Percentiles rank a stretch among this genome's conserved stretches.
Evolutionary conservation across 2,797 vertebrate species (phyloP).

Genomic region (Amphiprion clarkii): DNA sequence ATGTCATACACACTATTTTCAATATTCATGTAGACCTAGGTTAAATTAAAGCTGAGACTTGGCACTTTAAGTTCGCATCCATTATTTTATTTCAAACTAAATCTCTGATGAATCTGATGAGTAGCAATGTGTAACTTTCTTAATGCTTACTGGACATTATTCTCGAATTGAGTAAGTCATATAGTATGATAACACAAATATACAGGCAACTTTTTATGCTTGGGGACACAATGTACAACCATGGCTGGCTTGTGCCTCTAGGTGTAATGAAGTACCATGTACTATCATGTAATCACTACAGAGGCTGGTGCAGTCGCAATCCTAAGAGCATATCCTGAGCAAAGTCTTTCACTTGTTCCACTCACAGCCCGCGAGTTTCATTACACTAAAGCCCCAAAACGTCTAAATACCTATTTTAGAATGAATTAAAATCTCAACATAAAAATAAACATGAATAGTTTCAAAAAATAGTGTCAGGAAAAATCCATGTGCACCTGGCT

Average conservation of each 20-base stretch:
- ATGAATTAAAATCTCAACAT: slow-evolving; percentile 4
- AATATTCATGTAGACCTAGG: no score
- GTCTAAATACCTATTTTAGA: slow-evolving; percentile 13
- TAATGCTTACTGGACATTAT: no score
- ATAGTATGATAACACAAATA: neutral
- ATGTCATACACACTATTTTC: no score
- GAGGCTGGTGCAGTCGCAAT: no score
- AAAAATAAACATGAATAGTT: slow-evolving; percentile 38
- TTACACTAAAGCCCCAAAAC: slow-evolving; percentile 19
- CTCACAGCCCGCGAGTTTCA: neutral
- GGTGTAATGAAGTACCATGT: no score
- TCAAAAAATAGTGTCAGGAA: neutral
- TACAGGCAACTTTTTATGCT: neutral
- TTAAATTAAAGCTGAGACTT: no score
- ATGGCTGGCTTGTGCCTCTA: neutral
- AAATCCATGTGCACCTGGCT: slow-evolving; percentile 29
- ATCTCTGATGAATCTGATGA: no score
- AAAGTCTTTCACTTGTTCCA: slow-evolving; percentile 1
- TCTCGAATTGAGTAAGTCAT: neutral
- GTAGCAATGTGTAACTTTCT: no score
- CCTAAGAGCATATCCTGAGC: neutral
- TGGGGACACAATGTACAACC: neutral
- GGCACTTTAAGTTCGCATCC: no score
- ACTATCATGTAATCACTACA: no score
- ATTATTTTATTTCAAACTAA: no score